Percentiles rank a stretch among this genome's conserved stretches.
phyloP scores from a whole-genome alignment of 2,888 invertebrate species.

The Phasia obesa region DNA sequence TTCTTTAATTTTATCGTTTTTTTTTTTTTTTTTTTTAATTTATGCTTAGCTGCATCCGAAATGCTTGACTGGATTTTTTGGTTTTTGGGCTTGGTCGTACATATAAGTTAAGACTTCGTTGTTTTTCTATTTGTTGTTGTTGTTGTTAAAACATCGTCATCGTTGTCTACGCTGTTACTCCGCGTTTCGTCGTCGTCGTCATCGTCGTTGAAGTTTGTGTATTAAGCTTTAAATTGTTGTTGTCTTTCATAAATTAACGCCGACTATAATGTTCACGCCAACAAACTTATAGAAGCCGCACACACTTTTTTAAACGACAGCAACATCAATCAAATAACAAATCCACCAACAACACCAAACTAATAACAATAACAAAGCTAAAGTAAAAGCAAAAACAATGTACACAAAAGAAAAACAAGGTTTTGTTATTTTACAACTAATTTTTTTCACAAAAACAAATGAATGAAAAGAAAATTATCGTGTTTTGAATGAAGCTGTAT shows the following conservation, averaged over 20 bases:
- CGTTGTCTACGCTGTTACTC: constrained; percentile 50
- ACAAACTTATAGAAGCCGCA: constrained; percentile 32
- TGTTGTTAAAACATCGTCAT: constrained; percentile 55
- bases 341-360: constrained; percentile 17
- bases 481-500: background rate
- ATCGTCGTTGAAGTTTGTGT: background rate
- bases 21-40: constrained; percentile 55
- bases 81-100: constrained; percentile 79
- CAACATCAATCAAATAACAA: constrained; percentile 42
- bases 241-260: constrained; percentile 48
- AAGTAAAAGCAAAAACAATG: constrained; percentile 26
- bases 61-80: constrained; percentile 76
- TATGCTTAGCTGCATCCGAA: constrained; percentile 72
- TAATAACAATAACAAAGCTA: constrained; percentile 45
- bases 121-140: constrained; percentile 67
- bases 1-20: constrained; percentile 35
- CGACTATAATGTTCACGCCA: constrained; percentile 42
- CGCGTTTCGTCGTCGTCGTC: constrained; percentile 28
- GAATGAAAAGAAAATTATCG: background rate
- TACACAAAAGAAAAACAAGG: constrained; percentile 4
- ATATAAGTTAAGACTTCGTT: constrained; percentile 67
- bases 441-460: constrained; percentile 15
- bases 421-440: constrained; percentile 5
- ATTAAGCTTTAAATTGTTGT: constrained; percentile 6
- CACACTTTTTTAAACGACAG: constrained; percentile 1